Evolutionary conservation across 1,140 invertebrate species (phyloP).

Genomic region (Brachionus calyciflorus): DNA sequence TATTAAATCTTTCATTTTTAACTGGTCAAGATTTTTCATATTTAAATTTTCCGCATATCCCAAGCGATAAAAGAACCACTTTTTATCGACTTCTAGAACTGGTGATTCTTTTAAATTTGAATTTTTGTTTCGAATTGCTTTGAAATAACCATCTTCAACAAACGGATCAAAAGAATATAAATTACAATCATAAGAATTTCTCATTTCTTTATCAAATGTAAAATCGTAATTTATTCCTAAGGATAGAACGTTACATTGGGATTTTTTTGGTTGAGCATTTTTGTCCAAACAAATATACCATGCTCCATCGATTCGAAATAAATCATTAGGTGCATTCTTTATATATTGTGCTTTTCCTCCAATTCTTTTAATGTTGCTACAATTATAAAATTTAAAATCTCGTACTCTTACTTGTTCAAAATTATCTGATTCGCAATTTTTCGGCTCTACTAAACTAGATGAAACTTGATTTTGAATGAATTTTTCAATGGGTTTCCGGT

Average conservation of each 20-base stretch:
- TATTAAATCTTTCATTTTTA: background rate
- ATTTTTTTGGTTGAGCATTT: background rate
- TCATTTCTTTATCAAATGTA: background rate
- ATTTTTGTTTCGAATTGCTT: background rate
- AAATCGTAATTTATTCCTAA: background rate
- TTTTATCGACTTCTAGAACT: background rate
- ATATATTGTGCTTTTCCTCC: background rate
- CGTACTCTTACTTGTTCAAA: too few species aligned
- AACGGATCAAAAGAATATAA: conserved; percentile 14
- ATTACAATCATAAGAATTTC: background rate
- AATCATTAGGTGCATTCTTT: background rate
- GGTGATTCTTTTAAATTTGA: background rate
- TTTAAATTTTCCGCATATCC: background rate
- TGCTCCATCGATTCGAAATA: conserved; percentile 1
- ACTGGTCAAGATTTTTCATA: background rate
- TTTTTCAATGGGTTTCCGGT: too few species aligned
- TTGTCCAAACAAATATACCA: conserved; percentile 26
- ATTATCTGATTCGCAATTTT: too few species aligned
- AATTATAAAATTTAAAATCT: conserved; percentile 5
- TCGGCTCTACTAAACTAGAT: too few species aligned
- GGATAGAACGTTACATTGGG: background rate
- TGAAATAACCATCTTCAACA: background rate
- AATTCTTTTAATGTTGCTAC: background rate
- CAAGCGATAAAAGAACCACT: background rate
- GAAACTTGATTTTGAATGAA: too few species aligned